Conservation (phyloP, 2,888 invertebrate species). For the Sesamia inferens region DNA sequence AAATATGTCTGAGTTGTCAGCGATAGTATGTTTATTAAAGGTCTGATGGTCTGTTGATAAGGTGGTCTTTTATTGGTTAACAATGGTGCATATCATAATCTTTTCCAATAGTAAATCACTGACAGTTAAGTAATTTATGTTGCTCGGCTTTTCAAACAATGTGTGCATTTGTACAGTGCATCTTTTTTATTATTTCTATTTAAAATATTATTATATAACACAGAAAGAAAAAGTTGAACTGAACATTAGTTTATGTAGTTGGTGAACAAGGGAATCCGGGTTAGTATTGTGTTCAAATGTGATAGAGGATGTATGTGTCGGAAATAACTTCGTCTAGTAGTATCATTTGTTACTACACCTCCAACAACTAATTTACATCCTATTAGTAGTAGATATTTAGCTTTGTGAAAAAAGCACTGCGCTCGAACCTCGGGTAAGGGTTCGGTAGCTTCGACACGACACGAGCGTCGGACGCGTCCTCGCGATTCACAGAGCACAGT, state of each 20-base stretch:
- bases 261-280: too few relatives aligned
- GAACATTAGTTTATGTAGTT: too few relatives aligned
- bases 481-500: slow-evolving; percentile 48
- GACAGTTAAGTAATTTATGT: not conserved
- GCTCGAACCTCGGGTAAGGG: slow-evolving; percentile 63
- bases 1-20: not conserved
- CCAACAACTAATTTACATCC: not conserved
- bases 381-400: not conserved
- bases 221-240: too few relatives aligned
- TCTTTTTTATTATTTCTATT: too few relatives aligned
- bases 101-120: not conserved
- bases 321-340: too few relatives aligned
- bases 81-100: not conserved
- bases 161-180: too few relatives aligned
- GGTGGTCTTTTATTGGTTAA: not conserved
- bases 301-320: too few relatives aligned
- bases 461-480: slow-evolving; percentile 35
- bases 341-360: not conserved
- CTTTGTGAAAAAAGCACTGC: slow-evolving; percentile 25
- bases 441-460: slow-evolving; percentile 20
- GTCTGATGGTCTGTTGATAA: not conserved
- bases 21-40: not conserved
- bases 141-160: not conserved
- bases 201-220: too few relatives aligned
- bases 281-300: too few relatives aligned